A percentile compares a stretch with the other conserved stretches of the same genome.
phyloP scores from a whole-genome alignment of 2,113 vertebrate species.

The Crotophaga sulcirostris region DNA sequence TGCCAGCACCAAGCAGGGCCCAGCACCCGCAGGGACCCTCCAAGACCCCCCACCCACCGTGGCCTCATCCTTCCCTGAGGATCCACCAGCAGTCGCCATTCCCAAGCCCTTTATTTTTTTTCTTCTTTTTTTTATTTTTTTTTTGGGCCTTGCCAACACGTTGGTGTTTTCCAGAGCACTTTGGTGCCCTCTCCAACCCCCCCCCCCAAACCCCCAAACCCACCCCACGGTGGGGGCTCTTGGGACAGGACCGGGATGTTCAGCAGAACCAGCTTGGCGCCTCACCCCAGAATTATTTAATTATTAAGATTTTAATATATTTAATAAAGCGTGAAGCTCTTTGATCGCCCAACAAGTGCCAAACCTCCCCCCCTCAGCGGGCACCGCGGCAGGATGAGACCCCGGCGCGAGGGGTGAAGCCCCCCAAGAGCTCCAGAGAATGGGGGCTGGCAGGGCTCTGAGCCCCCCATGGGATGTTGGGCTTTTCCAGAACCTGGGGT shows the following conservation, averaged over 20 bases:
- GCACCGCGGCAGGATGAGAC: background rate
- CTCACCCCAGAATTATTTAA: slow-evolving; percentile 41
- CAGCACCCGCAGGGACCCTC: background rate
- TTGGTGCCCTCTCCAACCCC: too few relatives aligned
- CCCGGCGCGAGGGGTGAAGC: too few relatives aligned
- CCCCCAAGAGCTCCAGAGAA: too few relatives aligned
- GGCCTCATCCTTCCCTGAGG: background rate
- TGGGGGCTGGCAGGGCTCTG: too few relatives aligned
- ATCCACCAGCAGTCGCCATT: background rate
- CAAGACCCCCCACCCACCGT: background rate
- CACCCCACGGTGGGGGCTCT: background rate
- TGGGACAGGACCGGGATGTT: background rate
- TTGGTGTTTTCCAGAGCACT: background rate
- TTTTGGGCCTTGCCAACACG: background rate
- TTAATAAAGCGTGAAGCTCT: slow-evolving; percentile 43
- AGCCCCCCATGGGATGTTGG: background rate
- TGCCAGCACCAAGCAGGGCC: rapidly evolving
- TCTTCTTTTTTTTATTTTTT: too few relatives aligned
- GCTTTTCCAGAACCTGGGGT: background rate
- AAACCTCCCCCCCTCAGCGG: background rate
- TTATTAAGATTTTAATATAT: slow-evolving; percentile 63
- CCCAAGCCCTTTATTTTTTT: too few relatives aligned
- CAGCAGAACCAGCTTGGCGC: background rate
- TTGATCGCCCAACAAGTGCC: background rate
- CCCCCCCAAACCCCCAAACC: background rate